A percentile compares a stretch with the other conserved stretches of the same genome.
phyloP scores from a whole-genome alignment of 2,888 invertebrate genomes.

The Lepidocyrtinus sp. region DNA sequence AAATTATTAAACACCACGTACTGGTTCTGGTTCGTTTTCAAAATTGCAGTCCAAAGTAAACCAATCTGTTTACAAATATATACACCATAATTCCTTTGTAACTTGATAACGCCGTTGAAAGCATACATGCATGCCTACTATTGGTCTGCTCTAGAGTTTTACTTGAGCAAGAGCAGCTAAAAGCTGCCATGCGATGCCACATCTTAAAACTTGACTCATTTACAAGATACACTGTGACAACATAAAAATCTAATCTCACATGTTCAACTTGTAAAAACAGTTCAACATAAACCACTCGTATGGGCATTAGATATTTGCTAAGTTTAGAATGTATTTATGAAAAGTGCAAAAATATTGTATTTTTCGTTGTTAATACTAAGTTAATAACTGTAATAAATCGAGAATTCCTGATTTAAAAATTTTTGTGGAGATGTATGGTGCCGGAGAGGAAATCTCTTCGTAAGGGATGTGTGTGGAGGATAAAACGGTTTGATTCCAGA shows the following conservation, averaged over 20 bases:
- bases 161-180: background rate
- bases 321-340: background rate
- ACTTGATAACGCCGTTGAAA: no score
- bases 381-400: background rate
- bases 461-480: background rate
- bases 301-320: background rate
- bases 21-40: no score
- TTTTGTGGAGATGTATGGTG: background rate
- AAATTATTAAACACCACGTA: background rate
- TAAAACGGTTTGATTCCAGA: background rate
- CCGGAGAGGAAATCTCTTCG: no score
- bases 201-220: no score
- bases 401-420: background rate
- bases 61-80: no score
- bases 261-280: background rate
- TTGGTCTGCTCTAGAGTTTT: no score
- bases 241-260: slow-evolving; percentile 11
- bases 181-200: background rate
- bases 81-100: no score
- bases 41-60: no score
- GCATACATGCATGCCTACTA: no score
- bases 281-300: no score
- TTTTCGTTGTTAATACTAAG: background rate
- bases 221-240: background rate
- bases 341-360: background rate